A percentile compares a stretch with the other conserved stretches of the same genome.
phyloP scores from a whole-genome alignment of 1,140 invertebrate species.

The Tetragonula clypearis region DNA sequence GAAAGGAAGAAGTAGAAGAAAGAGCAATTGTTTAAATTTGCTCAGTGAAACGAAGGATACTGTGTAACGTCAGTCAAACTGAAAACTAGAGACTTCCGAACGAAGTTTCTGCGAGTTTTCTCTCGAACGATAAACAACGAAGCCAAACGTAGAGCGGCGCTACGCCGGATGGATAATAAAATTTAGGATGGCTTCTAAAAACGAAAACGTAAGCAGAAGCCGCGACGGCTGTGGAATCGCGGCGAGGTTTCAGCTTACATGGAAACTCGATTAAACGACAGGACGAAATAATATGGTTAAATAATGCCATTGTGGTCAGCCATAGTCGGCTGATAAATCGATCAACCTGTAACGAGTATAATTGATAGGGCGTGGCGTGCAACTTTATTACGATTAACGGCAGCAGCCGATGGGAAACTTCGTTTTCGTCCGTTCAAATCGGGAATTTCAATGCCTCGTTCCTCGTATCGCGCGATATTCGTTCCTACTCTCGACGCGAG shows the following conservation, averaged over 20 bases:
- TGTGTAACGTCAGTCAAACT: neutral
- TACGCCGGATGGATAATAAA: neutral
- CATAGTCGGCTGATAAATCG: conserved; percentile 25
- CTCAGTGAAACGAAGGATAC: neutral
- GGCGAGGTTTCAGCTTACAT: conserved; percentile 50
- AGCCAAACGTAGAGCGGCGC: neutral
- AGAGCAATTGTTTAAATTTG: neutral
- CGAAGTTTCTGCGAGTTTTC: neutral
- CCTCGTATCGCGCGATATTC: too few relatives aligned
- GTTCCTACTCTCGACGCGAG: too few relatives aligned
- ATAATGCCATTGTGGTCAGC: conserved; percentile 45
- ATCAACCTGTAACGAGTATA: conserved; percentile 4
- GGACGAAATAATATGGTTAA: conserved; percentile 36
- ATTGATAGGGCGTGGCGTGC: neutral
- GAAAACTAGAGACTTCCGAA: neutral
- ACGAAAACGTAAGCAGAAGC: conserved; percentile 23
- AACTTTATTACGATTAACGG: conserved; percentile 13
- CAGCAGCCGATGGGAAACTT: neutral
- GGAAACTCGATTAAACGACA: conserved; percentile 45
- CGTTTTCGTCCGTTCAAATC: neutral
- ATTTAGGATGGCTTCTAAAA: conserved; percentile 29
- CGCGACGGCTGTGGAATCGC: conserved; percentile 8
- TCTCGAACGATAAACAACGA: neutral
- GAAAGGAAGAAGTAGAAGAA: neutral
- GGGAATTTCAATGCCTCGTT: conserved; percentile 1